phyloP scores from a whole-genome alignment of 2,797 vertebrate species.

The Craterocephalus amniculus region DNA sequence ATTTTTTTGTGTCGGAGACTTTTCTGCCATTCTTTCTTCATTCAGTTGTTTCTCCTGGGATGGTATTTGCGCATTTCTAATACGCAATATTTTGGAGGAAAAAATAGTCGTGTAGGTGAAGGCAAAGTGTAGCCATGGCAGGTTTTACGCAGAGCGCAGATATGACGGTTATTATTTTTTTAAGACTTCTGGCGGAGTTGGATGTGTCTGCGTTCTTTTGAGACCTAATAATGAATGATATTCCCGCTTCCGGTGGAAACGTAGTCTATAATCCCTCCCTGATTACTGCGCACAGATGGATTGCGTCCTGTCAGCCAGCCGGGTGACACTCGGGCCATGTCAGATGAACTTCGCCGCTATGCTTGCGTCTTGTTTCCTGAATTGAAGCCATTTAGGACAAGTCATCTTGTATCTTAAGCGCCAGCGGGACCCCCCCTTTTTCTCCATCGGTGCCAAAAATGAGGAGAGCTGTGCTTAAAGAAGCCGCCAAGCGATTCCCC shows the following conservation, averaged over 20 bases:
- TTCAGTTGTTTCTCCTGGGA: neutral
- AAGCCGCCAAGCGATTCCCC: constrained; percentile 79
- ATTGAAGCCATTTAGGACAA: constrained; percentile 9
- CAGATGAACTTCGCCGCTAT: constrained; percentile 12
- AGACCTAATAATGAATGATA: constrained; percentile 40
- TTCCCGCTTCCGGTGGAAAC: constrained; percentile 38
- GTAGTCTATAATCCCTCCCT: constrained; percentile 49
- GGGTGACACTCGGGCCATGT: constrained; percentile 25
- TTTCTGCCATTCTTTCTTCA: neutral
- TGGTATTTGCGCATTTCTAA: constrained; percentile 18
- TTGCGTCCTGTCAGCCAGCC: constrained; percentile 21
- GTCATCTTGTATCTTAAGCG: neutral
- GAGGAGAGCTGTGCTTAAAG: constrained; percentile 75
- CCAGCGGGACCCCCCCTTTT: neutral
- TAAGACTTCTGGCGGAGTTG: neutral
- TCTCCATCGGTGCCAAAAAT: constrained; percentile 50
- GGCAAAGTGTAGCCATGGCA: constrained; percentile 16
- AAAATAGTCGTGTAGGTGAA: neutral
- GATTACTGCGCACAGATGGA: constrained; percentile 54
- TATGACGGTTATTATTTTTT: neutral
- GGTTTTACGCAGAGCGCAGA: constrained; percentile 26
- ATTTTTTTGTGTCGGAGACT: neutral
- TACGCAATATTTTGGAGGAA: neutral
- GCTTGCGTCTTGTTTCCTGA: constrained; percentile 16
- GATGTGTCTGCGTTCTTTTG: neutral